Conservation (phyloP, 2,113 vertebrate genomes). For the Tachycineta bicolor region DNA sequence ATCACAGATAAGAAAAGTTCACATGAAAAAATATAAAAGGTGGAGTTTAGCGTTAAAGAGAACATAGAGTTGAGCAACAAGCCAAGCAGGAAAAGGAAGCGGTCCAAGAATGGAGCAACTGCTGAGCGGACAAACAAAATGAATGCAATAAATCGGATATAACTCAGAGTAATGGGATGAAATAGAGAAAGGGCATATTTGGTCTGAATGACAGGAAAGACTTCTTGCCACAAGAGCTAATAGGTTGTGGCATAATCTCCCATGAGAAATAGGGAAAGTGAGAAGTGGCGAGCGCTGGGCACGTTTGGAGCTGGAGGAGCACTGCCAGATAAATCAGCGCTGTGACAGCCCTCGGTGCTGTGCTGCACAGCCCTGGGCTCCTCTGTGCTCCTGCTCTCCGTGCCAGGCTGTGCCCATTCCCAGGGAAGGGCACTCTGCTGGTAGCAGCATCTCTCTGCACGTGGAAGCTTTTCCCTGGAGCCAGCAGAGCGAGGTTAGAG, state of each 20-base stretch:
- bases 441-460: background rate
- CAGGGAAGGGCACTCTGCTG: background rate
- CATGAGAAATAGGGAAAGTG: background rate
- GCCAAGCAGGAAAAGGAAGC: background rate
- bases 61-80: background rate
- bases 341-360: accelerated
- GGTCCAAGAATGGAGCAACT: background rate
- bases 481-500: accelerated
- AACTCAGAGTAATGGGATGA: slow-evolving; percentile 21
- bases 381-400: background rate
- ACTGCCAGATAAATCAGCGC: background rate
- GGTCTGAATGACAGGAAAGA: background rate
- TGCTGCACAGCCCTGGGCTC: background rate
- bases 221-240: background rate
- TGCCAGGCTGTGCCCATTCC: background rate
- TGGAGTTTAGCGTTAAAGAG: background rate
- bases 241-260: slow-evolving; percentile 51
- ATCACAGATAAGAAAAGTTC: background rate
- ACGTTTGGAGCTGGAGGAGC: background rate
- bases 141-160: background rate
- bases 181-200: slow-evolving; percentile 42
- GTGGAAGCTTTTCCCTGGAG: background rate
- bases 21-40: background rate
- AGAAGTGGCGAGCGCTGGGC: background rate
- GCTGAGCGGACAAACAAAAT: background rate